A percentile compares a stretch with the other conserved stretches of the same genome.
phyloP scores from a whole-genome alignment of 2,113 vertebrate genomes.

The Xenopus borealis region DNA sequence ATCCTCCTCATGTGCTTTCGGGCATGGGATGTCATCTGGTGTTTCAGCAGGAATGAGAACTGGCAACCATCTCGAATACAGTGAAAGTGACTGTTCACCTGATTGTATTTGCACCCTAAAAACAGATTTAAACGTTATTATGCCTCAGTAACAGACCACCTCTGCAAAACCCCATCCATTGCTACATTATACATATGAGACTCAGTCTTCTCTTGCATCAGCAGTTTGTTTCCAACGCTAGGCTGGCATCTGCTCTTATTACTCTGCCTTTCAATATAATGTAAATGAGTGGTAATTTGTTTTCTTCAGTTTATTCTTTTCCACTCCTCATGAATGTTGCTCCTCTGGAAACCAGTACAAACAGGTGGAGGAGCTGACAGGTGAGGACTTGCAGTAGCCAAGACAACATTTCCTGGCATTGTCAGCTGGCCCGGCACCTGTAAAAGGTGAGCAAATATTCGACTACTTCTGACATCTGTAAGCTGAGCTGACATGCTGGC shows the following conservation, averaged over 20 bases:
- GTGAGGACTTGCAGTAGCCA: constrained; percentile 64
- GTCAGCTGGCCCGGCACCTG: constrained; percentile 63
- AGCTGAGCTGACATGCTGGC: constrained; percentile 64
- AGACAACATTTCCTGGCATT: constrained; percentile 72
- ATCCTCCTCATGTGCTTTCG: constrained; percentile 98
- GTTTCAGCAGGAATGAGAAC: constrained; percentile 98
- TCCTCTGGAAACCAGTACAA: constrained; percentile 56
- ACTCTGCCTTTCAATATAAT: too few species aligned
- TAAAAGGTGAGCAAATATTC: constrained; percentile 81
- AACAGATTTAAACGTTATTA: neutral
- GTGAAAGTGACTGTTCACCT: constrained; percentile 98
- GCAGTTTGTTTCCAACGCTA: too few species aligned
- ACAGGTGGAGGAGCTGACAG: constrained; percentile 64
- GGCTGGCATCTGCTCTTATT: too few species aligned
- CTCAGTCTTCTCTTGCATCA: too few species aligned
- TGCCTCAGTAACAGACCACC: too few species aligned
- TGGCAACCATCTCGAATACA: constrained; percentile 97
- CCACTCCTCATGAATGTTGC: constrained; percentile 10
- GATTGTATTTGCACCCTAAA: constrained; percentile 96
- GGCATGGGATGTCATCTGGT: constrained; percentile 98
- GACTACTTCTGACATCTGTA: constrained; percentile 65
- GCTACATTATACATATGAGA: too few species aligned
- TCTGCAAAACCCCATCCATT: too few species aligned
- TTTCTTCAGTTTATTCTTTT: constrained; percentile 1
- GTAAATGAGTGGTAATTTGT: neutral